These are phyloP conservation scores for Leptoclinus maculatus DNA, from an alignment of 2,797 vertebrate genomes.

Conservation along the genomic window DNA sequence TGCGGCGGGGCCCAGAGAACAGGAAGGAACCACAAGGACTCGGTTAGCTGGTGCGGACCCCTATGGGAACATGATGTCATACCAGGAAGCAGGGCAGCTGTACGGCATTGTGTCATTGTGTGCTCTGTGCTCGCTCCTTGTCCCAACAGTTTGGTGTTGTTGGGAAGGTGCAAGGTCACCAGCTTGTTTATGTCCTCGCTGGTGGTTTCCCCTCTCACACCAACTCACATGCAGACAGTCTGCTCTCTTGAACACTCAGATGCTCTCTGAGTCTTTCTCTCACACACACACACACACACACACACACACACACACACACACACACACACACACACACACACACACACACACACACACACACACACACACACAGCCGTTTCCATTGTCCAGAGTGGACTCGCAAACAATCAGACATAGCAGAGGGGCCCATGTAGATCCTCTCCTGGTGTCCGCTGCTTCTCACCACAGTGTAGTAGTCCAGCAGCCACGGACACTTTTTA, in stretches of 20 bases:
- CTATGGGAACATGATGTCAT: slow-evolving; percentile 83
- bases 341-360: background rate
- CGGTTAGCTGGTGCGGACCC: slow-evolving; percentile 49
- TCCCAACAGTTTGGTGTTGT: slow-evolving; percentile 44
- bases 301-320: background rate
- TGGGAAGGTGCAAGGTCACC: slow-evolving; percentile 53
- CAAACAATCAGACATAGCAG: slow-evolving; percentile 40
- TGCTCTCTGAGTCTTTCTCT: background rate
- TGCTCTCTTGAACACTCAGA: background rate
- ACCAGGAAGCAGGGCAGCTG: slow-evolving; percentile 76
- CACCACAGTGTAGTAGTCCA: slow-evolving; percentile 21
- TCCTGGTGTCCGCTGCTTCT: slow-evolving; percentile 6
- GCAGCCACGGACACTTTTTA: slow-evolving; percentile 2
- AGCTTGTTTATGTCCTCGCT: slow-evolving; percentile 47
- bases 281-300: background rate
- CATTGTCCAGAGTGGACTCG: slow-evolving; percentile 45
- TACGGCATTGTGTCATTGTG: slow-evolving; percentile 77
- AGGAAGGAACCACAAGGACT: slow-evolving; percentile 77
- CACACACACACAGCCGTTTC: slow-evolving; percentile 10
- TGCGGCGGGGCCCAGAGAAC: slow-evolving; percentile 56
- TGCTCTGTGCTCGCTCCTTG: slow-evolving; percentile 43
- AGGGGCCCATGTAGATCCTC: slow-evolving; percentile 43
- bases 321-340: slow-evolving; percentile 1
- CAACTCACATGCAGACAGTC: slow-evolving; percentile 9
- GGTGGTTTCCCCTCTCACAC: slow-evolving; percentile 28